A percentile compares a stretch with the other conserved stretches of the same genome.
Conservation (phyloP, 2,797 vertebrate species). For the Cuculus canorus region DNA sequence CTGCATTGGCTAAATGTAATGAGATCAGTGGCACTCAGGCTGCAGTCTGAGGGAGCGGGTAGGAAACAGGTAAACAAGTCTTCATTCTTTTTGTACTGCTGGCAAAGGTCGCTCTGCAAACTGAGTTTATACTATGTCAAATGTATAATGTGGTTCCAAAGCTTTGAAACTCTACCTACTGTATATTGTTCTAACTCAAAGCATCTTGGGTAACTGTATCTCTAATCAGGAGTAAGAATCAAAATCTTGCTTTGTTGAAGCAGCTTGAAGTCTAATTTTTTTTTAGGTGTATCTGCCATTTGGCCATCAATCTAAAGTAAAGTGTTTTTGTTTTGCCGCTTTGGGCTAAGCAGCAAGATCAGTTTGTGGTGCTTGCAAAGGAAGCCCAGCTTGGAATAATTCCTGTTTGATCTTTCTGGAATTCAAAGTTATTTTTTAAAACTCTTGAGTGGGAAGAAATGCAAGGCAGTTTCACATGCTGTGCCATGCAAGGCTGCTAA, state of each 20-base stretch:
- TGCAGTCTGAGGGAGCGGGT: constrained; percentile 1
- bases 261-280: constrained; percentile 48
- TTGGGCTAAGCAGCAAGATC: constrained; percentile 41
- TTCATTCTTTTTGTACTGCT: constrained; percentile 32
- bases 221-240: constrained; percentile 71
- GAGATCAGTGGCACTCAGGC: neutral
- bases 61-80: constrained; percentile 49
- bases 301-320: constrained; percentile 36
- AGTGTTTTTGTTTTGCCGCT: constrained; percentile 46
- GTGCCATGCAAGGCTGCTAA: constrained; percentile 49
- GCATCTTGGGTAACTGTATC: constrained; percentile 63
- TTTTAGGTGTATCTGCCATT: constrained; percentile 62
- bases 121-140: constrained; percentile 36
- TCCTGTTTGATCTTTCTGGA: constrained; percentile 78
- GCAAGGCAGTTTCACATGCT: constrained; percentile 32
- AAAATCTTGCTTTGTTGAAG: constrained; percentile 46
- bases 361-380: constrained; percentile 49
- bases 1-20: neutral
- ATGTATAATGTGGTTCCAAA: constrained; percentile 78
- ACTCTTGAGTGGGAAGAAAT: constrained; percentile 56
- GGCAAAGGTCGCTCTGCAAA: constrained; percentile 36
- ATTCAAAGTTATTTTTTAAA: constrained; percentile 65
- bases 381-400: constrained; percentile 70
- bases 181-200: constrained; percentile 80
- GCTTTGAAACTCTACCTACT: constrained; percentile 72